These are phyloP conservation scores for Sitobion miscanthi DNA, from an alignment of 1,140 invertebrate species.

Conservation along the genomic window DNA sequence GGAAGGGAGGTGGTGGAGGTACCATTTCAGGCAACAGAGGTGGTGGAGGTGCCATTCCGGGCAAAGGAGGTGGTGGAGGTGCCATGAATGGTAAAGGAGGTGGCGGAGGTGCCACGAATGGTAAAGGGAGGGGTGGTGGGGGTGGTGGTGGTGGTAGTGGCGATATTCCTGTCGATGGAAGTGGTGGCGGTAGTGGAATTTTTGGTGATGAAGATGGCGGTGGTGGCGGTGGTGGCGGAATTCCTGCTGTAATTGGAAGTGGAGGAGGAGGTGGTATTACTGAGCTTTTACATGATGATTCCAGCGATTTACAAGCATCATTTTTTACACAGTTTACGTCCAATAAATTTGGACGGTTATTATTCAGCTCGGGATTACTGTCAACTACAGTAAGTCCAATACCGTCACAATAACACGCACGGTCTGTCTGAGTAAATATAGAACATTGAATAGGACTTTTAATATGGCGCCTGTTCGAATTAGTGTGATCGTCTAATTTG, in stretches of 20 bases:
- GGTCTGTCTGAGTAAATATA: conserved; percentile 36
- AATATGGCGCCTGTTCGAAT: neutral
- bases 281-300: neutral
- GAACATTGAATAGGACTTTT: conserved; percentile 34
- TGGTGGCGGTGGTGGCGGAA: conserved; percentile 38
- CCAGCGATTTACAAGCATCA: neutral
- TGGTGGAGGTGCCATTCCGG: neutral
- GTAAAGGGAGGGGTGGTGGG: conserved; percentile 43
- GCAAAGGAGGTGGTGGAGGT: neutral
- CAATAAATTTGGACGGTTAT: neutral
- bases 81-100: conserved; percentile 22
- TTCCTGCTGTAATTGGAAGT: neutral
- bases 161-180: conserved; percentile 47
- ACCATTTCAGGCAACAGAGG: neutral
- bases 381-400: neutral
- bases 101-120: conserved; percentile 45
- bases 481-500: neutral
- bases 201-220: conserved; percentile 28
- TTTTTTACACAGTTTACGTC: neutral
- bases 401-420: neutral
- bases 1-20: conserved; percentile 48
- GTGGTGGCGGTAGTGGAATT: conserved; percentile 28
- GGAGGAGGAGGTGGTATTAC: conserved; percentile 45
- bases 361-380: neutral
- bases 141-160: conserved; percentile 36